Base-by-base conservation (phyloP, 1,140 invertebrate genomes). In the Neocloeon triangulifer region DNA sequence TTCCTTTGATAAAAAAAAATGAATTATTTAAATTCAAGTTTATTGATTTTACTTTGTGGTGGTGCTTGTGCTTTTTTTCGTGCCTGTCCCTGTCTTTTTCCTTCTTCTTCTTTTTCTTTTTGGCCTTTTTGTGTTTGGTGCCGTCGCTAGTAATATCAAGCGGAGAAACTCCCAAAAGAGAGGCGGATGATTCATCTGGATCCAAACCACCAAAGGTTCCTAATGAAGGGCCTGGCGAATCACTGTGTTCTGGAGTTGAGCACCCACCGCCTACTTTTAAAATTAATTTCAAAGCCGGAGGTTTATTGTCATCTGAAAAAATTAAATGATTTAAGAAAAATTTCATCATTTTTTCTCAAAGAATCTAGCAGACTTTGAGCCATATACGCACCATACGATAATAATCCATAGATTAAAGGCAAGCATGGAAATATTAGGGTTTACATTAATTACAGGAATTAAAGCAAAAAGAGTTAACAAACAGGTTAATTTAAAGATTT, bases 91-190 rank as follows among this genome's bases (percentile, higher is more conserved):
- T 55, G 40, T 67, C 62, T 36, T 59, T 58, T 36, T 51, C 51
- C 37, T 71, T 71, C 45, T 74, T 75, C 47, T 76, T 78, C 40
- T 76, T 75, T 44, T 77, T 77, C 48, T 76, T 76, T 43, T 76
- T 77, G 0, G 67, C 51, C 39, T 77, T 76, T 38, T 75, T 75
- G 36, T 71, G 69, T 1, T 49, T 40, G 4, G 19, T 31, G 4
- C 13, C 15, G 8, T 22, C 13, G 25, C 22, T 20, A 9, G n/a
- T 23, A 14, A 12, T 10, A 8, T 15, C 18, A 19, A 12, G 16
- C 13, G 25, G 19, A 5, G 32, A 12, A 25, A 9, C 25, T 16
- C 15, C 28, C 21, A 16, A 25, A 28, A 6, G 13, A 25, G 7
- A 13, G 12, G 32, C 3, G 5, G n/a, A 16, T 16, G 19, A 14